A percentile compares a stretch with the other conserved stretches of the same genome.
Evolutionary conservation across 2,113 vertebrate species (phyloP).

Genomic region (Hippocampus abdominalis): DNA sequence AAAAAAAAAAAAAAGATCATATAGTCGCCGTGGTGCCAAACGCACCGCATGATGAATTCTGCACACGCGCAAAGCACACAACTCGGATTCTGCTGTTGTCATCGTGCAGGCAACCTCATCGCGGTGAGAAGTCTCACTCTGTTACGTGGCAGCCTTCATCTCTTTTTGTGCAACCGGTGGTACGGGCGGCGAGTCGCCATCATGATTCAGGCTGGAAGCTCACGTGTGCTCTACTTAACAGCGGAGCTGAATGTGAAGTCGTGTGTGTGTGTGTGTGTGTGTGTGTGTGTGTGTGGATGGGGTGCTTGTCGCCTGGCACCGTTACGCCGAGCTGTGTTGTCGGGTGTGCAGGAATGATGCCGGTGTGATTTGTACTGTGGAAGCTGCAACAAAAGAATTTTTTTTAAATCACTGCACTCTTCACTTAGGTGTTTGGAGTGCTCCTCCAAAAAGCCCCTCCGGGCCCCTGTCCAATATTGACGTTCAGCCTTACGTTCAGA

Average conservation of each 20-base stretch:
- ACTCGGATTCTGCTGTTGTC: neutral
- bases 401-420: neutral
- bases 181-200: conserved; percentile 43
- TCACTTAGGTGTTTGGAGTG: conserved; percentile 13
- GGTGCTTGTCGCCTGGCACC: conserved; percentile 9
- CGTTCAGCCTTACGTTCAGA: neutral
- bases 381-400: neutral
- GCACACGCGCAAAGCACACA: neutral
- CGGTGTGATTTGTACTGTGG: neutral
- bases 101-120: conserved; percentile 2
- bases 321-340: conserved; percentile 12
- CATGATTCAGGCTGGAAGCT: conserved; percentile 33
- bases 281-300: neutral
- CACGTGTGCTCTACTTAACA: conserved; percentile 9
- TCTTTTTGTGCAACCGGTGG: conserved; percentile 55
- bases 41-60: neutral
- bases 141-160: neutral
- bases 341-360: conserved; percentile 20
- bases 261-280: neutral
- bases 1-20: conserved; percentile 18
- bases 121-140: neutral
- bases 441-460: conserved; percentile 1
- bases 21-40: conserved; percentile 3
- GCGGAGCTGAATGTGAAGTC: conserved; percentile 1
- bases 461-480: conserved; percentile 27